Evolutionary conservation across 2,113 vertebrate genomes (phyloP).

Genomic region (Cryptomyrus ogoouensis): DNA sequence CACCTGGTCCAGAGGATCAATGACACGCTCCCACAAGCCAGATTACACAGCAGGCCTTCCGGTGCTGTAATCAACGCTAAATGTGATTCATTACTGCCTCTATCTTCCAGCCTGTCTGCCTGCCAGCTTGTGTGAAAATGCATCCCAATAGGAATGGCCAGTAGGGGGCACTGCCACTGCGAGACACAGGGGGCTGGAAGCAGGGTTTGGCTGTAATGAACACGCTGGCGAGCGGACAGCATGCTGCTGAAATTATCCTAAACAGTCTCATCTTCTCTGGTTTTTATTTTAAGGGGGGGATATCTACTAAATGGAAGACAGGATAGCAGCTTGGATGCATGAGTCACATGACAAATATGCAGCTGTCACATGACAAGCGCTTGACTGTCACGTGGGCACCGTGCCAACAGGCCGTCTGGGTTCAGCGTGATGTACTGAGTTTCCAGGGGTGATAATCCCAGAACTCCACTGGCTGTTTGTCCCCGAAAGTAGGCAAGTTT

Average conservation of each 20-base stretch:
- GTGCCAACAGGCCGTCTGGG: not conserved
- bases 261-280: not conserved
- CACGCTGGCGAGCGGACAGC: not conserved
- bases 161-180: not conserved
- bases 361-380: not conserved
- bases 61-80: not conserved
- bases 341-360: not conserved
- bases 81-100: conserved; percentile 11
- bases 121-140: not conserved
- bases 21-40: not conserved
- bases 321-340: not conserved
- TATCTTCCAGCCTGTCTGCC: not conserved
- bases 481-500: too few species aligned
- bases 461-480: not conserved
- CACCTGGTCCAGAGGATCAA: not conserved
- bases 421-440: not conserved
- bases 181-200: not conserved
- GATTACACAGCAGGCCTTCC: not conserved
- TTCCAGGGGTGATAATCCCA: not conserved
- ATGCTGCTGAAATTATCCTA: not conserved
- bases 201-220: not conserved
- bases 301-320: not conserved
- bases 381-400: not conserved
- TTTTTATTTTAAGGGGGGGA: not conserved
- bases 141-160: not conserved